phyloP scores from a whole-genome alignment of 2,113 vertebrate genomes.

The Megaptera novaeangliae region DNA sequence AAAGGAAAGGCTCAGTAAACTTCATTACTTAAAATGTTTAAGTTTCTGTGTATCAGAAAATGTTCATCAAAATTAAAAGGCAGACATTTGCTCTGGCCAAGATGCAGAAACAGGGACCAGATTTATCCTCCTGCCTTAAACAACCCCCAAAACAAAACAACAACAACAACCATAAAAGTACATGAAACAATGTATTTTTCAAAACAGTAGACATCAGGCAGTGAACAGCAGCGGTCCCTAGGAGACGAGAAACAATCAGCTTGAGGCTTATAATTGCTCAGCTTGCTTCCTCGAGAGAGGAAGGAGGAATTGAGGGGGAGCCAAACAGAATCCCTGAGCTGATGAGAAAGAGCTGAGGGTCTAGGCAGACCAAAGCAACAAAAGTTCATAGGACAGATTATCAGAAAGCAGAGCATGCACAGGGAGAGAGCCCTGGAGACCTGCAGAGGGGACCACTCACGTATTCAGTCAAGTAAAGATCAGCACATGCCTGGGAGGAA shows the following conservation, averaged over 20 bases:
- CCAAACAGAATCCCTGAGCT: neutral
- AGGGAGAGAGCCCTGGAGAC: neutral
- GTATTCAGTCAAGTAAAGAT: fast-evolving
- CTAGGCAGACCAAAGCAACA: neutral
- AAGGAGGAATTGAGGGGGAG: neutral
- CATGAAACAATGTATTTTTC: neutral
- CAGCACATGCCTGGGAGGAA: neutral
- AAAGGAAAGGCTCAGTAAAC: neutral
- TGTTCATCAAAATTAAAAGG: neutral
- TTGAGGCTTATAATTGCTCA: neutral
- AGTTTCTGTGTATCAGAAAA: neutral
- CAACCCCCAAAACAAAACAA: neutral
- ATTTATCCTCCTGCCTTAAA: neutral
- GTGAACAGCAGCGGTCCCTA: neutral
- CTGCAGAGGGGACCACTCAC: neutral
- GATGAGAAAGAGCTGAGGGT: neutral
- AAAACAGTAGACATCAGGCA: neutral
- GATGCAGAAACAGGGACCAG: neutral
- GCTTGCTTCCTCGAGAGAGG: neutral
- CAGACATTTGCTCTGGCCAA: neutral
- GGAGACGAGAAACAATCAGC: neutral
- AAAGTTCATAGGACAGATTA: fast-evolving
- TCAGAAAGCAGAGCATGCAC: fast-evolving
- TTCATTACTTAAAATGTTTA: neutral
- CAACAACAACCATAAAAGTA: neutral